A percentile compares a stretch with the other conserved stretches of the same genome.
Evolutionary conservation across 2,113 vertebrate species (phyloP).

Genomic region (Capreolus pygargus): DNA sequence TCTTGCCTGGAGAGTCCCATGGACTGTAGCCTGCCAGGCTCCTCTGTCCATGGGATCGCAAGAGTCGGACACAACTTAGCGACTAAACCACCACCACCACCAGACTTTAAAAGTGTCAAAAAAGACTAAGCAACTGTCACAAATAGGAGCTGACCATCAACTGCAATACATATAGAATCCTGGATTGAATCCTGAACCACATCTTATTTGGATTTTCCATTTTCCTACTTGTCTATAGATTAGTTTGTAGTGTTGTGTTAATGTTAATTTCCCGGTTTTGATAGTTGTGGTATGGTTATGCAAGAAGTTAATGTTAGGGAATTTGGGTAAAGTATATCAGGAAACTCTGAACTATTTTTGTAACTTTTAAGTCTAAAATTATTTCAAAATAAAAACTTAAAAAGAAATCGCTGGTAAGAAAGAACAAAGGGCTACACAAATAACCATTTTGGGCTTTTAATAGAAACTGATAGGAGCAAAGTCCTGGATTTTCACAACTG

Average conservation of each 20-base stretch:
- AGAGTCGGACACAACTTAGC: neutral
- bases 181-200: neutral
- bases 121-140: neutral
- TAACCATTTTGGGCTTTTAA: neutral
- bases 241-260: neutral
- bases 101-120: neutral
- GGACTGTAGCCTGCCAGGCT: neutral
- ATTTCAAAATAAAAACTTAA: neutral
- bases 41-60: neutral
- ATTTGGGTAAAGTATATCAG: neutral
- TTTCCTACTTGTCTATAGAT: neutral
- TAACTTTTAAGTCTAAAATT: neutral
- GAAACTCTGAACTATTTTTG: neutral
- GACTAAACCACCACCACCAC: neutral
- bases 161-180: neutral
- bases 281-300: neutral
- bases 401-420: neutral
- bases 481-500: neutral
- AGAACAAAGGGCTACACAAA: neutral
- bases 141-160: neutral
- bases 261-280: neutral
- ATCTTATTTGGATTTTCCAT: neutral
- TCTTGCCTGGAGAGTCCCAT: neutral
- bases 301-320: neutral
- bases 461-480: neutral